Percentiles rank a stretch among this genome's conserved stretches.
Conservation (phyloP, 2,797 vertebrate species). For the Amniataba percoides region DNA sequence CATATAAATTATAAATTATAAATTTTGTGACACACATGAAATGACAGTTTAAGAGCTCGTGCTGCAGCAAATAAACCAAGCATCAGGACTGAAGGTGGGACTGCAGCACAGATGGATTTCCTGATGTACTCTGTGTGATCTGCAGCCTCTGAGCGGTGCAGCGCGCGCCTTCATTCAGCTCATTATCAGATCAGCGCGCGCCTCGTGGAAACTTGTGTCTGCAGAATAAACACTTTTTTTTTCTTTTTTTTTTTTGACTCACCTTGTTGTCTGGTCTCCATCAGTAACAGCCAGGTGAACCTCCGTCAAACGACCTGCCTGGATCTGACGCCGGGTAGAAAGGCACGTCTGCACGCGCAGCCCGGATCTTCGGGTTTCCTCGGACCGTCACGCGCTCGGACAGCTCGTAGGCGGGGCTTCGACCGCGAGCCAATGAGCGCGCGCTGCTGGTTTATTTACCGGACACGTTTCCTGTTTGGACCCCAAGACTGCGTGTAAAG, state of each 20-base stretch:
- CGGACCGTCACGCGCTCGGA: conserved; percentile 63
- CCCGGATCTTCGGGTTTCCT: conserved; percentile 35
- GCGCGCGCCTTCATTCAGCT: conserved; percentile 19
- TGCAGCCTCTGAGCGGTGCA: not conserved
- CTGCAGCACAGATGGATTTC: not conserved
- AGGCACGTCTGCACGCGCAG: conserved; percentile 33
- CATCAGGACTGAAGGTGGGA: too few species aligned
- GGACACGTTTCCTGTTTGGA: not conserved
- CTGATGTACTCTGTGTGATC: too few species aligned
- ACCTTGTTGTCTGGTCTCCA: conserved; percentile 87
- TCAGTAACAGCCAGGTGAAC: conserved; percentile 52
- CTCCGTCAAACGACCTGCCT: conserved; percentile 15
- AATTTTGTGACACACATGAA: not conserved
- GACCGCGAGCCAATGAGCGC: conserved; percentile 58
- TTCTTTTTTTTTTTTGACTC: conserved; percentile 43
- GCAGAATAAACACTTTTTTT: not conserved
- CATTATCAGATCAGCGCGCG: conserved; percentile 27
- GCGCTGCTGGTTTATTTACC: not conserved
- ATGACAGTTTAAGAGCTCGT: not conserved
- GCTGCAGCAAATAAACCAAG: not conserved
- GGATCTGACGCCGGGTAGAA: not conserved
- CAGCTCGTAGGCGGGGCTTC: conserved; percentile 66
- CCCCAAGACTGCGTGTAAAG: too few species aligned
- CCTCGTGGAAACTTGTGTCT: not conserved
- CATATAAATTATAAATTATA: not conserved